A percentile compares a stretch with the other conserved stretches of the same genome.
These are phyloP conservation scores for Drosophila ficusphila DNA, from an alignment of 1,140 invertebrate genomes.

Conservation along the genomic window DNA sequence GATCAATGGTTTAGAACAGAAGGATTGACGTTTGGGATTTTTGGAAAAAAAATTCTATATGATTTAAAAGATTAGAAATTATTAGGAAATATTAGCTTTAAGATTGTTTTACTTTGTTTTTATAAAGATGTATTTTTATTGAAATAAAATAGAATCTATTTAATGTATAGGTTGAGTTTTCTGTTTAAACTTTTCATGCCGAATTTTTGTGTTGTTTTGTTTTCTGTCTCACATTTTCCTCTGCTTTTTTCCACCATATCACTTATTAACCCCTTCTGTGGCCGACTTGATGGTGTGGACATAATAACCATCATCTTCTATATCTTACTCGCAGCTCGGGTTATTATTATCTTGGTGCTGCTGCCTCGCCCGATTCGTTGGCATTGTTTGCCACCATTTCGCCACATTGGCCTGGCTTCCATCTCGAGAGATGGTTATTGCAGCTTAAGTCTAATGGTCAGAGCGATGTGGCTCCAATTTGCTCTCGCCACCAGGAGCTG, in stretches of 20 bases:
- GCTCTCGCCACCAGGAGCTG: neutral
- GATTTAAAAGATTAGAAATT: neutral
- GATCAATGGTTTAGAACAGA: neutral
- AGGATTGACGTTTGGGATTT: no score
- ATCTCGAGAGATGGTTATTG: conserved; percentile 34
- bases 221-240: no score
- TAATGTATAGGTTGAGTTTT: no score
- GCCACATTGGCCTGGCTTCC: conserved; percentile 21
- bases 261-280: conserved; percentile 2
- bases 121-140: neutral
- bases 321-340: conserved; percentile 30
- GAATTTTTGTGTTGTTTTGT: neutral
- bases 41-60: no score
- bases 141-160: no score
- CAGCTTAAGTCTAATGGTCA: conserved; percentile 51
- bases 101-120: neutral
- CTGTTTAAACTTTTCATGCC: no score
- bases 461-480: conserved; percentile 10
- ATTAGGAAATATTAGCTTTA: neutral
- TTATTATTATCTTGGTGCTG: conserved; percentile 21
- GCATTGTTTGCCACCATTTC: conserved; percentile 14
- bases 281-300: conserved; percentile 15
- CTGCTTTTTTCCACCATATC: no score
- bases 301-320: conserved; percentile 34
- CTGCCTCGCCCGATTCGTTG: neutral